Conservation (phyloP, 2,797 vertebrate species). For the Erethizon dorsatum region DNA sequence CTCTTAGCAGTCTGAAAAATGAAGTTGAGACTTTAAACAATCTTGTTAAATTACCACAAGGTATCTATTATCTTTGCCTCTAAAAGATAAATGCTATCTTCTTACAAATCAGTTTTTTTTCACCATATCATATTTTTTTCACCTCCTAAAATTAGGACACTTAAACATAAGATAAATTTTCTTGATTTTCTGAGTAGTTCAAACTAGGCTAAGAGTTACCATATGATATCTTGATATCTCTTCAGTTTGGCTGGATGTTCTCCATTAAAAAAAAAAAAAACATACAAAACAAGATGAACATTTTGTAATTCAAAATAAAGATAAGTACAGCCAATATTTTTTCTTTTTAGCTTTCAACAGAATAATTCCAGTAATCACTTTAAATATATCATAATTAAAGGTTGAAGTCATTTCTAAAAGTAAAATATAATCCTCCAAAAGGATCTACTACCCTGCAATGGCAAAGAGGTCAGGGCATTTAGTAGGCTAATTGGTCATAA, state of each 20-base stretch:
- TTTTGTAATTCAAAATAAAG: conserved; percentile 58
- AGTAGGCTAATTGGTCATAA: conserved; percentile 24
- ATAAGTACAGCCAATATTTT: conserved; percentile 25
- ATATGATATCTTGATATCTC: not conserved
- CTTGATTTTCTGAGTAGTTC: not conserved
- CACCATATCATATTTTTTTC: not conserved
- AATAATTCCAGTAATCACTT: conserved; percentile 56
- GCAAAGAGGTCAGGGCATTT: not conserved
- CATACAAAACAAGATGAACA: not conserved
- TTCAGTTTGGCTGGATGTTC: not conserved
- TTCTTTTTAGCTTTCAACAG: not conserved
- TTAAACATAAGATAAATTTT: not conserved
- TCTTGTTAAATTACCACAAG: conserved; percentile 8
- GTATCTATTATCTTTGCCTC: conserved; percentile 2
- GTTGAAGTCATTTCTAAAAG: not conserved
- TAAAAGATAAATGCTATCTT: not conserved
- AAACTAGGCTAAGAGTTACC: not conserved
- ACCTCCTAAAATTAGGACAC: not conserved
- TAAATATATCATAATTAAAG: conserved; percentile 27
- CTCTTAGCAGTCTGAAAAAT: not conserved
- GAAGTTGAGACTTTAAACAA: not conserved
- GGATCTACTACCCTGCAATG: not conserved
- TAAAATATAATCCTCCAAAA: not conserved
- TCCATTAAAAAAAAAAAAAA: conserved; percentile 29
- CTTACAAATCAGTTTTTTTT: not conserved